Evolutionary conservation across 2,113 vertebrate species (phyloP), one percentile per base, ranked within the genome.

Genomic region (Ctenodactylus gundi): DNA sequence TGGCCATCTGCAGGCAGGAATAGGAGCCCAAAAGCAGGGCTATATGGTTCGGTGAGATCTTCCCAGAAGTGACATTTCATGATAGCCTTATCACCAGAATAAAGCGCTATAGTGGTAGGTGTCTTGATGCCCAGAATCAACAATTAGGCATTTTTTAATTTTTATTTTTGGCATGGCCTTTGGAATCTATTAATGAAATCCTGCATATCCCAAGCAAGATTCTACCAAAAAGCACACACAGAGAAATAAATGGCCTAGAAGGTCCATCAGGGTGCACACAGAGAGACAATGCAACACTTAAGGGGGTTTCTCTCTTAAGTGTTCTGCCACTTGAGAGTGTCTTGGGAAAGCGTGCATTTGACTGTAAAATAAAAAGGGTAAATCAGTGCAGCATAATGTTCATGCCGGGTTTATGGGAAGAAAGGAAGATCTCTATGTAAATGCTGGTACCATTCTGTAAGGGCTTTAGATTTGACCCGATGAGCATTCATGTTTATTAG

Each of bases 401-500:
- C 29, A 68, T 49, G 36, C 44, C 70, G 85, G 85, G 36, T 44
- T 21, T 67, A 21, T 94, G 67, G 44, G 78, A 23, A 77, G 93
- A 67, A 94, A 67, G 44, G 67, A 81, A 82, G 75, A 77, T 49
- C 34, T 83, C 84, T 27, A 39, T 0, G 7, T 84, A 75, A 92
- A 81, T 13, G 7, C 7, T 6, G 2, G 10, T 82, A 6, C 21
- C 39, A 41, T 90, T 95, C 83, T 94, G 53, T 65, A 81, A 94
- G 13, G 76, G 75, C 25, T 83, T 96, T 81, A 76, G 90, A 84
- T 92, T 92, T 0, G 9, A 89, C 76, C n/a, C 87, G 89, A 70
- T 96, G 81, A 90, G 93, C 84, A 86, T 88, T 88, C 80, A 44
- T 53, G 88, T 77, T 95, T 94, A 85, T 97, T 96, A 96, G 95